A percentile compares a stretch with the other conserved stretches of the same genome.
Evolutionary conservation across 2,113 vertebrate species (phyloP).

Genomic region (Mus musculus): GRCm39 chr2:131004001-131004500

Average conservation of each 20-base stretch:
- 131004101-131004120: background rate
- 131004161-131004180: background rate
- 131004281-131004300: background rate
- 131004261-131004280: background rate
- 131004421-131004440: background rate
- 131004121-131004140: background rate
- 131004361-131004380: no score
- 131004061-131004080: background rate
- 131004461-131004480: background rate
- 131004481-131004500: background rate
- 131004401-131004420: background rate
- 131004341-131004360: no score
- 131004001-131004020: constrained; percentile 26
- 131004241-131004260: background rate
- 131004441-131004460: background rate
- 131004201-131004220: background rate
- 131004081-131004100: background rate
- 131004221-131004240: background rate
- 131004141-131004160: background rate
- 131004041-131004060: constrained; percentile 48
- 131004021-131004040: background rate
- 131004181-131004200: no score
- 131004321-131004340: no score
- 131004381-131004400: no score
- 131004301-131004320: no score